A percentile compares a stretch with the other conserved stretches of the same genome.
Evolutionary conservation across 1,140 invertebrate species (phyloP).

Genomic region (Aplysia californica): DNA sequence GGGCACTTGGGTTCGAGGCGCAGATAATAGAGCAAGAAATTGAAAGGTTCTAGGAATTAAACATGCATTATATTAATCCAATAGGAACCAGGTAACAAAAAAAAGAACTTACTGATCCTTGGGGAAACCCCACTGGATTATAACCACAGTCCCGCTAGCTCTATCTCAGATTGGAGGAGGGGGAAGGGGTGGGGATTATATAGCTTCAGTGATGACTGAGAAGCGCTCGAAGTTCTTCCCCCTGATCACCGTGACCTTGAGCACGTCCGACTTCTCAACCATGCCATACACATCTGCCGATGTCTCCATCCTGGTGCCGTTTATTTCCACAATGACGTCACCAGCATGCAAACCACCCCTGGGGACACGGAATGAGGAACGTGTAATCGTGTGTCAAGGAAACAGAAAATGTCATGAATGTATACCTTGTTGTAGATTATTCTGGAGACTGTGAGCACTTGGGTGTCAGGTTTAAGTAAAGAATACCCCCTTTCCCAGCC

Average conservation of each 20-base stretch:
- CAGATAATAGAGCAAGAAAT: not conserved
- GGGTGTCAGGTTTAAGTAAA: not conserved
- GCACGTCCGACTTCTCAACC: constrained; percentile 58
- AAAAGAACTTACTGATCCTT: not conserved
- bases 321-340: constrained; percentile 86
- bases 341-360: constrained; percentile 80
- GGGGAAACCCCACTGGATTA: not conserved
- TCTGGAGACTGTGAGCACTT: not conserved
- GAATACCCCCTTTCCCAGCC: not conserved
- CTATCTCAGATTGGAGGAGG: not conserved
- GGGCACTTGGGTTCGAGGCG: not conserved
- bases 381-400: not conserved
- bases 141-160: not conserved
- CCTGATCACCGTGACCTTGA: constrained; percentile 34
- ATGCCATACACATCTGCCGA: constrained; percentile 79
- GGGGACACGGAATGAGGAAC: not conserved
- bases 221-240: constrained; percentile 19
- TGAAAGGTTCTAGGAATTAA: not conserved
- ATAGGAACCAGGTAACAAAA: no score
- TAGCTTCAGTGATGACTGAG: constrained; percentile 30
- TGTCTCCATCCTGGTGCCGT: constrained; percentile 75
- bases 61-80: not conserved
- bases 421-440: not conserved
- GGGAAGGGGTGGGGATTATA: not conserved
- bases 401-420: not conserved